These are phyloP conservation scores for Ceratotherium simum DNA, from an alignment of 2,113 vertebrate genomes.

Conservation along the genomic window DNA sequence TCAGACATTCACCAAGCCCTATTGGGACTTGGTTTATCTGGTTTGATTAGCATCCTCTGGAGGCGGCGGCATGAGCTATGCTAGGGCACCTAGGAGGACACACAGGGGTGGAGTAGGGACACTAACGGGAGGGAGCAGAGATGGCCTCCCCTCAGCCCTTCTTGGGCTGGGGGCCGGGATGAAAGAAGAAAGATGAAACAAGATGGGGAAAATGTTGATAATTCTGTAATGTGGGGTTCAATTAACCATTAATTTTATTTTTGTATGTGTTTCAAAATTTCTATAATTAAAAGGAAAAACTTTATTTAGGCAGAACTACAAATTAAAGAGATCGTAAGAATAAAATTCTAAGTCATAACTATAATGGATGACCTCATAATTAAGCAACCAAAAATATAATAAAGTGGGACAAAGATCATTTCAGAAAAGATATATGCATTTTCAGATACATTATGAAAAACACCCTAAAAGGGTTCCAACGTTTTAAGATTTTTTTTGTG, in stretches of 20 bases:
- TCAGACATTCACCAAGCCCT: not conserved
- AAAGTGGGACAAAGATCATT: not conserved
- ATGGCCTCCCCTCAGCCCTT: not conserved
- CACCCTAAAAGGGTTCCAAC: not conserved
- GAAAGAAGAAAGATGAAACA: not conserved
- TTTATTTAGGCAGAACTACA: not conserved
- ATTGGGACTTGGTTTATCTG: not conserved
- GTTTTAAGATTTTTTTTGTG: not conserved
- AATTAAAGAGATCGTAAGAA: not conserved
- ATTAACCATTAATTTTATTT: not conserved
- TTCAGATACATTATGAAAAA: not conserved
- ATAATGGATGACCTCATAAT: not conserved
- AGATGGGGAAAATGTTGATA: not conserved
- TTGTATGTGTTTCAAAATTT: not conserved
- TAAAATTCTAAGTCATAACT: slow-evolving; percentile 45
- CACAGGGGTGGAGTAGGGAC: not conserved
- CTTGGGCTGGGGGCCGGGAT: too few relatives aligned
- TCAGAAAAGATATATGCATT: not conserved
- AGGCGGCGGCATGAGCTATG: not conserved
- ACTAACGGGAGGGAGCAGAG: not conserved
- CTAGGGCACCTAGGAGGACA: not conserved
- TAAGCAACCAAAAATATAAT: not conserved
- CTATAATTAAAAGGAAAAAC: not conserved
- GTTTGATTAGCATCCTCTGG: not conserved
- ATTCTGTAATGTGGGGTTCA: not conserved